Base-by-base conservation (phyloP, 2,797 vertebrate genomes). In the Calcarius lapponicus region DNA sequence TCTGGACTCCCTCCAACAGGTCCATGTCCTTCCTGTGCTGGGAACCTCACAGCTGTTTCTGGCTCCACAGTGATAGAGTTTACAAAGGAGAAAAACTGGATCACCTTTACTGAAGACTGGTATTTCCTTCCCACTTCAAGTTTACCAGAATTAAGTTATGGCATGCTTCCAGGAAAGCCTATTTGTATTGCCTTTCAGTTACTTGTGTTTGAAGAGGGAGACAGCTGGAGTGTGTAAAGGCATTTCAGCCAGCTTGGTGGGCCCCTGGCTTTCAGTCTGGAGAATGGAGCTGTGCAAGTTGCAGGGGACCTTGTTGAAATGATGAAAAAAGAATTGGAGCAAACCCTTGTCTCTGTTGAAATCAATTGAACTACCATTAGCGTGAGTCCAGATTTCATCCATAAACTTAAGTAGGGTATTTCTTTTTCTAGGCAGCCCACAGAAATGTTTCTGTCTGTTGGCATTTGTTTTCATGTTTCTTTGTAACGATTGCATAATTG, bases 351-450 rank as follows among this genome's bases (percentile, higher is more conserved):
- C 76, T 90, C 48, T 75, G 31, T 65, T 86, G 70, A 94, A 94
- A 95, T 94, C 83, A 90, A 50, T 90, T 80, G 80, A 86, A 53
- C 45, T 90, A 48, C 66, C 60, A 47, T 94, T 93, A 93, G 51
- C 56, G 24, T 71, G 67, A 66, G 66, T 60, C 61, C 48, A 76
- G 50, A 74, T 93, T 88, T 71, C 64, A 94, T 92, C 90, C 60
- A 71, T 88, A 87, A 92, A 61, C 61, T 92, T 76, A 80, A 96
- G 70, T n/a, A 92, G 72, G 60, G 28, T 80, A 45, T 96, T 94
- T 90, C 47, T 90, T 51, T 92, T 94, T 53, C 80, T 65, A 65
- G 86, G 25, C 83, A 82, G 57, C 25, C 74, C 80, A 47, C 69
- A 93, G 83, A 92, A 95, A 80, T n/a, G 13, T 47, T 92, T 70